Percentiles rank a stretch among this genome's conserved stretches.
These are phyloP conservation scores for Panurus biarmicus DNA, from an alignment of 2,113 vertebrate species.

Conservation along the genomic window DNA sequence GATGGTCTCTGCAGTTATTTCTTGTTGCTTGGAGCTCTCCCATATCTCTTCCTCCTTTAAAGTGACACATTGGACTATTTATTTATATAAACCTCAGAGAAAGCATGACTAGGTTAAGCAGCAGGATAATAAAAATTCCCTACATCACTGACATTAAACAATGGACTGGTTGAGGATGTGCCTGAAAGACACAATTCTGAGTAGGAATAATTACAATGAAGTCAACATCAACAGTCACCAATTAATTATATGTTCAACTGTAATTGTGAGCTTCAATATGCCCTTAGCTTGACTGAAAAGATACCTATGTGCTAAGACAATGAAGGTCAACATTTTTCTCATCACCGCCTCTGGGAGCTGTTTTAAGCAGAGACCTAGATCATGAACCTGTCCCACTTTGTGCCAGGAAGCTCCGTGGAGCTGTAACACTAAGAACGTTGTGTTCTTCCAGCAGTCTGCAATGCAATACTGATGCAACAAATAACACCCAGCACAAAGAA, in stretches of 20 bases:
- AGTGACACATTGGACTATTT: background rate
- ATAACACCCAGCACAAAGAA: background rate
- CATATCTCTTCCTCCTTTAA: slow-evolving; percentile 17
- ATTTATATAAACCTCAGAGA: background rate
- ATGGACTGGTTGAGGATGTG: background rate
- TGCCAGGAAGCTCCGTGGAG: background rate
- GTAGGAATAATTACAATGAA: background rate
- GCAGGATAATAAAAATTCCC: background rate
- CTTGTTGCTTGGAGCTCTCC: slow-evolving; percentile 10
- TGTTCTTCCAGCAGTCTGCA: background rate
- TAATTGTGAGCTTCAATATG: background rate
- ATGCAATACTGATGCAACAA: background rate
- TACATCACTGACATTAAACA: background rate
- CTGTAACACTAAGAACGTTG: background rate
- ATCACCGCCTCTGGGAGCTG: background rate
- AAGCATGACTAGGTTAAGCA: background rate
- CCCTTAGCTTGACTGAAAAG: background rate
- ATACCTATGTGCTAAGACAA: background rate
- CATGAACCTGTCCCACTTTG: background rate
- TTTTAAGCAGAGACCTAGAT: background rate
- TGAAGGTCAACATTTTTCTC: background rate
- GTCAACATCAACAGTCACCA: background rate
- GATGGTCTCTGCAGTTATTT: background rate
- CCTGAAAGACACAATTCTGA: background rate
- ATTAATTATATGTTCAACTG: background rate